Base-by-base conservation (phyloP, 1,140 invertebrate species). In the Cydia pomonella region DNA sequence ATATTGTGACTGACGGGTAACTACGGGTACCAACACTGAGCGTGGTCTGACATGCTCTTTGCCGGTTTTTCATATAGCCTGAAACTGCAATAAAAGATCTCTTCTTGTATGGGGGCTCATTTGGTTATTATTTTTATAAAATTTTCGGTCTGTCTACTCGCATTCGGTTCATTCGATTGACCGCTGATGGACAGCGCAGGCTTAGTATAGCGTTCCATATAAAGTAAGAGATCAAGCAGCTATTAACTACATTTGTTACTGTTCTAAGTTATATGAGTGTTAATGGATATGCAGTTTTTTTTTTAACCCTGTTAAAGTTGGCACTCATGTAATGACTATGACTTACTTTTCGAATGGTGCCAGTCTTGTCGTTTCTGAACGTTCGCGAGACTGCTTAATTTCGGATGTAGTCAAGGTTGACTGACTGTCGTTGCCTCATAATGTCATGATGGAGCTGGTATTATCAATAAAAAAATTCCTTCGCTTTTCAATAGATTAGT, bases 341-440 rank as follows among this genome's bases (percentile, higher is more conserved):
- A 50, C 47, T 50, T 18, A 53, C n/a, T 53, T 53, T 53, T n/a
- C 50, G n/a, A 53, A 53, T 53, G 47, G n/a, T 18, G 18, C 16
- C n/a, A 53, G 50, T 53, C 50, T 53, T 53, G 50, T 53, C 16
- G n/a, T 18, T 53, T 53, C 50, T 18, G 50, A 53, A 53, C 50
- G 4, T 18, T 53, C 50, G 50, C n/a, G 50, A 53, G 50, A 53
- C 50, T 53, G 50, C 50, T 53, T 53, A 53, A 63, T 63, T 63
- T 63, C 62, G 25, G 25, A 63, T 63, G 62, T 63, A 25, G 62
- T 27, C 62, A 63, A 63, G 62, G 62, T 13, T 63, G 18, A 63
- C 21, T 63, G 62, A 63, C 21, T 63, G 62, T 25, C 21, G 23
- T 63, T 63, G 62, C 62, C 62, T 27, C 23, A 63, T 63, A 23